phyloP scores from a whole-genome alignment of 2,888 invertebrate species.

The Stenichneumon culpator region DNA sequence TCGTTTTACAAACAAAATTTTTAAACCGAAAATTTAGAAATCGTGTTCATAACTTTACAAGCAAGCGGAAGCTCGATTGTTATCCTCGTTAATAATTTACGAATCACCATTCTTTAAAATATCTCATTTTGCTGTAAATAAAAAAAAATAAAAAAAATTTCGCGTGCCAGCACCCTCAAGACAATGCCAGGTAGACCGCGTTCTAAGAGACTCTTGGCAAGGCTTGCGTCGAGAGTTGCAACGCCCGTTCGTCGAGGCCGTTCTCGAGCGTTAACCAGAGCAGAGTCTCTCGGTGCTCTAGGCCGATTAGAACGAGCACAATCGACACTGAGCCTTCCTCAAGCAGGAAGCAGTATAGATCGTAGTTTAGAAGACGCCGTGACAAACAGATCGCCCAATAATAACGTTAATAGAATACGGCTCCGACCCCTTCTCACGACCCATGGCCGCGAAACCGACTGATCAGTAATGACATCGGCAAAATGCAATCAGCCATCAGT shows the following conservation, averaged over 20 bases:
- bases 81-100: too few species aligned
- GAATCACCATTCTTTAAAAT: too few species aligned
- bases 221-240: neutral
- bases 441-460: neutral
- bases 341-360: neutral
- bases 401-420: neutral
- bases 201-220: neutral
- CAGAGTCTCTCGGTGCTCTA: neutral
- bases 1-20: too few species aligned
- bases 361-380: neutral
- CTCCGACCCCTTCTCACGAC: neutral
- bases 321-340: neutral
- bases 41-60: too few species aligned
- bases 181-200: constrained; percentile 5
- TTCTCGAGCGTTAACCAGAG: neutral
- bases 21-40: too few species aligned
- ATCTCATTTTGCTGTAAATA: too few species aligned
- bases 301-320: neutral
- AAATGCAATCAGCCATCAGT: neutral
- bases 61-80: too few species aligned
- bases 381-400: neutral
- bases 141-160: too few species aligned
- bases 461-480: neutral
- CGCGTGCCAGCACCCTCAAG: neutral
- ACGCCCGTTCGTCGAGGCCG: neutral